Conservation (phyloP, 2,888 invertebrate species). For the Xanthorhoe spadicearia region DNA sequence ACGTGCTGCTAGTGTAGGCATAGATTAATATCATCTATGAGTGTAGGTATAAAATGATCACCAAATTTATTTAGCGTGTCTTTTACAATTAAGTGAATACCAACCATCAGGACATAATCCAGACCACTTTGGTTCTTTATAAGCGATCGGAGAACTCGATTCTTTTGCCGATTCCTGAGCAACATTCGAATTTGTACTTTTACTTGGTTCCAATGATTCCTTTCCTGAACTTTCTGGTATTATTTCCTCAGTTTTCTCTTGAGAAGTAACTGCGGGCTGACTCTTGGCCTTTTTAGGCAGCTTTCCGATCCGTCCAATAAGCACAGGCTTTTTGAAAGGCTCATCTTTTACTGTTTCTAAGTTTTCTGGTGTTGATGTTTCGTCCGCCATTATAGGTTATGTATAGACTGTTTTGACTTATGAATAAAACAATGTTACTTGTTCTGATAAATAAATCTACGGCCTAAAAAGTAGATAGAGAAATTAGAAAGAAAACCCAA, state of each 20-base stretch:
- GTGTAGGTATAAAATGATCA: too few relatives aligned
- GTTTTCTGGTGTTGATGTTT: background rate
- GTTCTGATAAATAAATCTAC: too few relatives aligned
- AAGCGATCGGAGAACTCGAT: constrained; percentile 83
- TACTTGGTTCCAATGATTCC: constrained; percentile 48
- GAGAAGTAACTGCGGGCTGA: constrained; percentile 47
- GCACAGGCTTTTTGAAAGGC: constrained; percentile 82
- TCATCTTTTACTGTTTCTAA: constrained; percentile 11
- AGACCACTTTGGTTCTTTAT: constrained; percentile 93
- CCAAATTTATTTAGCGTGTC: background rate
- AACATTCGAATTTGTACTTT: constrained; percentile 41
- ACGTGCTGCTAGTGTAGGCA: too few relatives aligned
- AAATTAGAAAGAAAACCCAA: too few relatives aligned
- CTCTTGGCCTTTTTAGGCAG: constrained; percentile 74
- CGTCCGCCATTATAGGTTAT: constrained; percentile 11
- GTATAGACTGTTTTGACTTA: background rate
- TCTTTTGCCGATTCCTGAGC: constrained; percentile 57
- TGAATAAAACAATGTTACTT: too few relatives aligned
- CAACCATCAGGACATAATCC: constrained; percentile 84
- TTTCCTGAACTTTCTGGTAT: constrained; percentile 27
- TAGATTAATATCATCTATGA: too few relatives aligned
- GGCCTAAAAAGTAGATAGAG: too few relatives aligned
- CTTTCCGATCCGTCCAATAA: constrained; percentile 81
- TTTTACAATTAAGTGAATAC: constrained; percentile 25
- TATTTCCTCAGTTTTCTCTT: constrained; percentile 40